Evolutionary conservation across 2,797 vertebrate species (phyloP).

Genomic region (Macropodus opercularis): DNA sequence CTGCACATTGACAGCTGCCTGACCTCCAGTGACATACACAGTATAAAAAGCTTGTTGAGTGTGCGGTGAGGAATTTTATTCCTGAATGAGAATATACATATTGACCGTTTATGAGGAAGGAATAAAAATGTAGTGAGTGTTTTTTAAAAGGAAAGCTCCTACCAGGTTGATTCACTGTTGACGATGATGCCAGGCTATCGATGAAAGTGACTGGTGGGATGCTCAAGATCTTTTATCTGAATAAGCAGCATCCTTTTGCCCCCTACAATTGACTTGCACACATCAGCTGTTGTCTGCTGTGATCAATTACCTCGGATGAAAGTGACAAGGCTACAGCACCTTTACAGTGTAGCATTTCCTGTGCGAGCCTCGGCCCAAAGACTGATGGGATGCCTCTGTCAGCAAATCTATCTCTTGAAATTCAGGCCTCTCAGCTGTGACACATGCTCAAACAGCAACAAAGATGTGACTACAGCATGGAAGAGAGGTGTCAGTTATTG

Average conservation of each 20-base stretch:
- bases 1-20: slow-evolving; percentile 78
- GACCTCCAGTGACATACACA: slow-evolving; percentile 55
- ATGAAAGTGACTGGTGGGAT: slow-evolving; percentile 60
- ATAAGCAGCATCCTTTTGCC: slow-evolving; percentile 72
- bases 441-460: slow-evolving; percentile 82
- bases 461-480: slow-evolving; percentile 79
- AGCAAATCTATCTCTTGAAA: slow-evolving; percentile 83
- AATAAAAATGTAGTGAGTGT: slow-evolving; percentile 7
- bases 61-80: slow-evolving; percentile 45
- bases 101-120: slow-evolving; percentile 4
- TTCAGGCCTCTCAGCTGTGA: slow-evolving; percentile 79
- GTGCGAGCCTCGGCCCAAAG: slow-evolving; percentile 51
- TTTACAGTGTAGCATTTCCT: slow-evolving; percentile 78
- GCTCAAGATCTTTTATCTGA: slow-evolving; percentile 71
- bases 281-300: slow-evolving; percentile 81
- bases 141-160: slow-evolving; percentile 6
- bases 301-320: slow-evolving; percentile 84
- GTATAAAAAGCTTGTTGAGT: slow-evolving; percentile 57
- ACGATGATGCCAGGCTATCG: slow-evolving; percentile 44
- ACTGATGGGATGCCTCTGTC: slow-evolving; percentile 81
- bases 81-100: slow-evolving; percentile 15
- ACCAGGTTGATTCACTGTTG: slow-evolving; percentile 44
- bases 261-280: slow-evolving; percentile 75
- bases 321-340: slow-evolving; percentile 79
- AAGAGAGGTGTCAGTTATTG: slow-evolving; percentile 85